Evolutionary conservation across 2,113 vertebrate genomes (phyloP).

Genomic region (Ameiurus melas): DNA sequence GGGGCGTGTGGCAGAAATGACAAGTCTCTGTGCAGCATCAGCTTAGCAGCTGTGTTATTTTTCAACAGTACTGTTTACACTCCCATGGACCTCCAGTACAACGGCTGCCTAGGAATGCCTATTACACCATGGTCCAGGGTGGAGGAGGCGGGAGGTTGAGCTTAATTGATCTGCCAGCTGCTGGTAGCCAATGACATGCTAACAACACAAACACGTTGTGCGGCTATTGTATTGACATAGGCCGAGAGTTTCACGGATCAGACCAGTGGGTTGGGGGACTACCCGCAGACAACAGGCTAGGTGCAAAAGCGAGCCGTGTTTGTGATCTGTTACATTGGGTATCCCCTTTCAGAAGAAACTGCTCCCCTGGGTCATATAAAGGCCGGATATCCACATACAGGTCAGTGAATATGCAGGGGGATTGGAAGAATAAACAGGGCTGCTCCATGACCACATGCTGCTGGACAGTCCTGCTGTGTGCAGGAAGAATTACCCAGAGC

Average conservation of each 20-base stretch:
- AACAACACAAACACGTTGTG: conserved; percentile 90
- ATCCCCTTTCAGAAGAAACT: conserved; percentile 98
- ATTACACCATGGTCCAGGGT: conserved; percentile 56
- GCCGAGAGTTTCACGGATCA: conserved; percentile 82
- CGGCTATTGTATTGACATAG: conserved; percentile 91
- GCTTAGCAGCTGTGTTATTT: conserved; percentile 95
- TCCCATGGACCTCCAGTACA: conserved; percentile 78
- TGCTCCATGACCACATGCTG: conserved; percentile 88
- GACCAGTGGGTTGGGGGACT: conserved; percentile 56
- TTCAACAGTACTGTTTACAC: conserved; percentile 78
- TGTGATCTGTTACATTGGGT: conserved; percentile 95
- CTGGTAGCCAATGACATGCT: conserved; percentile 87
- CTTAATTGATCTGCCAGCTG: conserved; percentile 99
- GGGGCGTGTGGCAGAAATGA: conserved; percentile 78
- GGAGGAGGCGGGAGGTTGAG: conserved; percentile 62
- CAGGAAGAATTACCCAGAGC: conserved; percentile 77
- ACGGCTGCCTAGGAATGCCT: conserved; percentile 60
- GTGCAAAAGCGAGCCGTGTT: conserved; percentile 94
- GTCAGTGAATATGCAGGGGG: conserved; percentile 81
- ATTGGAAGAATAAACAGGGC: conserved; percentile 82
- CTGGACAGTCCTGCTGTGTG: conserved; percentile 77
- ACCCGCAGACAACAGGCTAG: conserved; percentile 82
- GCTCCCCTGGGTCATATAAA: conserved; percentile 93
- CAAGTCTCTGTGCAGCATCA: conserved; percentile 85
- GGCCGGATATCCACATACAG: conserved; percentile 94